Conservation (phyloP, 2,797 vertebrate genomes). For the Hipposideros larvatus region DNA sequence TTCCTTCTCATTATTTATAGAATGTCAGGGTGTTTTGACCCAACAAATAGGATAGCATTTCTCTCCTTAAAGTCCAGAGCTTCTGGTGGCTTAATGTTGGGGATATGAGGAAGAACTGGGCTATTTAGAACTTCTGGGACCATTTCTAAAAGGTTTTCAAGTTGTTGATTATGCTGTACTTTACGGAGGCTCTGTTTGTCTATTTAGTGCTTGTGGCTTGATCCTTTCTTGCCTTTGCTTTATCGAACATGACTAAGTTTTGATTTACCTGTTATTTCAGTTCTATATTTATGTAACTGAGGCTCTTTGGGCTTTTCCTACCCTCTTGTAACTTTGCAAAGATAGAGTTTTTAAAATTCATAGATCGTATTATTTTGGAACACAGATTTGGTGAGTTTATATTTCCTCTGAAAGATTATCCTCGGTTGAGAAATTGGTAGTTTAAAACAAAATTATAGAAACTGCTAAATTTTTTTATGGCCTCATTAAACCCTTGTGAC, state of each 20-base stretch:
- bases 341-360: not conserved
- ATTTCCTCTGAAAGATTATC: not conserved
- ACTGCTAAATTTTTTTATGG: not conserved
- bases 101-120: not conserved
- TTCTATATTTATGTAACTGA: slow-evolving; percentile 4
- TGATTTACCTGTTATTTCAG: not conserved
- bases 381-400: not conserved
- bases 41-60: not conserved
- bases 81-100: not conserved
- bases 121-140: not conserved
- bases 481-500: not conserved
- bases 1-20: not conserved
- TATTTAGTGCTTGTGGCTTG: not conserved
- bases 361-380: slow-evolving; percentile 17
- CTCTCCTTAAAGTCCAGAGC: not conserved
- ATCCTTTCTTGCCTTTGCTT: not conserved
- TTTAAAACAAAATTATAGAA: not conserved
- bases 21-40: slow-evolving; percentile 37
- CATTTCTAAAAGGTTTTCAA: not conserved
- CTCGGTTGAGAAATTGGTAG: not conserved
- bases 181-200: not conserved
- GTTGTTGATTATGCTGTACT: not conserved
- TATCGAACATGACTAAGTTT: slow-evolving; percentile 8
- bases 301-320: not conserved
- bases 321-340: slow-evolving; percentile 25